Evolutionary conservation across 2,797 vertebrate genomes (phyloP).

Genomic region (Poecilia wingei): DNA sequence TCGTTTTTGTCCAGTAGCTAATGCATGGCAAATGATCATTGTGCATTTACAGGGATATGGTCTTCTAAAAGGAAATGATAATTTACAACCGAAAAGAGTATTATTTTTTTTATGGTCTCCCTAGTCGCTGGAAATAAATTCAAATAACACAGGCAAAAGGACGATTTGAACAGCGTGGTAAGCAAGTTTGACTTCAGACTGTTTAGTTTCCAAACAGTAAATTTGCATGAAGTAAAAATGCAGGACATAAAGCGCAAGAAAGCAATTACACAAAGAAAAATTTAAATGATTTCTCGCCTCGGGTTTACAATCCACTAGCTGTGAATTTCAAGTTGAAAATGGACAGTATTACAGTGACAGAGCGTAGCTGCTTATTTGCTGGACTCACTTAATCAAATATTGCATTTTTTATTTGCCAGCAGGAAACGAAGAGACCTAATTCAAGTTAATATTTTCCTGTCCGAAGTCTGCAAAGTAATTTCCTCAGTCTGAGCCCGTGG

Average conservation of each 20-base stretch:
- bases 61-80: slow-evolving; percentile 65
- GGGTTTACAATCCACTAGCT: slow-evolving; percentile 31
- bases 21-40: slow-evolving; percentile 69
- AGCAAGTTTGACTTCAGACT: slow-evolving; percentile 56
- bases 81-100: slow-evolving; percentile 64
- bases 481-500: slow-evolving; percentile 44
- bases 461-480: slow-evolving; percentile 42
- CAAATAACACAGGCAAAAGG: slow-evolving; percentile 63
- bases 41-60: slow-evolving; percentile 64
- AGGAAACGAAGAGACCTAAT: slow-evolving; percentile 23
- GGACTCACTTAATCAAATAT: slow-evolving; percentile 37
- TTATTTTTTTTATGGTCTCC: slow-evolving; percentile 41
- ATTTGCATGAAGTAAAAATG: slow-evolving; percentile 67
- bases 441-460: slow-evolving; percentile 33
- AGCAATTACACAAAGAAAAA: slow-evolving; percentile 55
- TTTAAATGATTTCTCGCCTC: slow-evolving; percentile 55
- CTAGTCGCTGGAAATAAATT: slow-evolving; percentile 69
- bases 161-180: slow-evolving; percentile 48
- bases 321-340: slow-evolving; percentile 54
- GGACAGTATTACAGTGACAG: slow-evolving; percentile 42
- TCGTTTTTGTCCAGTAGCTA: slow-evolving; percentile 71
- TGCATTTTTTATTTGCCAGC: slow-evolving; percentile 45
- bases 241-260: slow-evolving; percentile 52
- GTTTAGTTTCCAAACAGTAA: slow-evolving; percentile 61
- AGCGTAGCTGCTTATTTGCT: slow-evolving; percentile 35